phyloP scores from a whole-genome alignment of 1,140 invertebrate genomes.

The Ctenoplectra terminalis region DNA sequence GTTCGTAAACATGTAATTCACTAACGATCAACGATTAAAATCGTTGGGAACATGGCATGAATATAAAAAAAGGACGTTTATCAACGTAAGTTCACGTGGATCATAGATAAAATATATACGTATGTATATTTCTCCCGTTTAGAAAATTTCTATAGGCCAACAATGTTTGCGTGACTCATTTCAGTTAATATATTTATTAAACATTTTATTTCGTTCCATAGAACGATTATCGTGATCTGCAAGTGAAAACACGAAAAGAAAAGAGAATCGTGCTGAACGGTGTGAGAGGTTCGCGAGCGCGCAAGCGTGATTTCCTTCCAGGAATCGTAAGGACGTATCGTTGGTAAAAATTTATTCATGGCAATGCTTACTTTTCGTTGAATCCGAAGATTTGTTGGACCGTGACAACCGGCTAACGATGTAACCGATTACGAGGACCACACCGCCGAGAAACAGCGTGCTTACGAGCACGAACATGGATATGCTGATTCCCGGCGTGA shows the following conservation, averaged over 20 bases:
- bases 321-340: background rate
- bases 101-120: background rate
- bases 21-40: background rate
- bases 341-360: background rate
- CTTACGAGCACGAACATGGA: slow-evolving; percentile 38
- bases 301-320: slow-evolving; percentile 34
- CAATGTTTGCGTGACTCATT: background rate
- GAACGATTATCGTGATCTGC: background rate
- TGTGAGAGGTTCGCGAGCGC: slow-evolving; percentile 14
- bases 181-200: background rate
- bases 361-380: slow-evolving; percentile 61
- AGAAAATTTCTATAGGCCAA: background rate
- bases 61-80: background rate
- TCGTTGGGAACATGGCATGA: background rate
- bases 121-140: background rate
- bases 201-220: too few species aligned
- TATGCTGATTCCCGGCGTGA: slow-evolving; percentile 16
- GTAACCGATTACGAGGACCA: slow-evolving; percentile 49
- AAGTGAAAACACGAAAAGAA: slow-evolving; percentile 11
- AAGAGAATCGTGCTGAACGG: slow-evolving; percentile 13
- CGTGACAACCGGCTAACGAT: slow-evolving; percentile 39
- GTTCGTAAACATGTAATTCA: background rate
- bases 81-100: slow-evolving; percentile 1
- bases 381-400: slow-evolving; percentile 17
- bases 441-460: slow-evolving; percentile 50